These are phyloP conservation scores for Dynastes hyllus DNA, from an alignment of 2,888 invertebrate species.

Conservation along the genomic window DNA sequence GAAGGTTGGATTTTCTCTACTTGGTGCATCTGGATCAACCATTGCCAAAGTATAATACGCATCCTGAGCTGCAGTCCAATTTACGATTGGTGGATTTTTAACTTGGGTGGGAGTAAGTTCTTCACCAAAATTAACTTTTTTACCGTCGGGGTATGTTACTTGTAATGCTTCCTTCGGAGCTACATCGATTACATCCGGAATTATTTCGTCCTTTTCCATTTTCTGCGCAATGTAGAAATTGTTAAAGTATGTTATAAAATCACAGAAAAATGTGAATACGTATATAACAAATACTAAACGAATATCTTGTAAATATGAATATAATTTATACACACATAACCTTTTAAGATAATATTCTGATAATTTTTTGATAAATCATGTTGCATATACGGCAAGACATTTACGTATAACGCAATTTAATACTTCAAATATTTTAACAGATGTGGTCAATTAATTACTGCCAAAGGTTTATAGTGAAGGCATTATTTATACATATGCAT, in stretches of 20 bases:
- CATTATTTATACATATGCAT: no score
- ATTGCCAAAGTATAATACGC: conserved; percentile 55
- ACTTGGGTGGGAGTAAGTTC: conserved; percentile 58
- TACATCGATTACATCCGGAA: conserved; percentile 66
- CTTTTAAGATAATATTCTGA: not conserved
- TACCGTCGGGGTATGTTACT: conserved; percentile 51
- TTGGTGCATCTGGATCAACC: conserved; percentile 85
- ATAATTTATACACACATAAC: not conserved
- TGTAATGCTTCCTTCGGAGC: conserved; percentile 59
- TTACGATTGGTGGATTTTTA: conserved; percentile 55
- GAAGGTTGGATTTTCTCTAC: conserved; percentile 77
- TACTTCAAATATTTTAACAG: not conserved
- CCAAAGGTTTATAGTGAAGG: no score
- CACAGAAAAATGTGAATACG: not conserved
- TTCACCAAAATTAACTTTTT: conserved; percentile 55
- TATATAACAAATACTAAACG: not conserved
- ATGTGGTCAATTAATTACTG: no score
- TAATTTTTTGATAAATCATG: not conserved
- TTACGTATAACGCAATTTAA: not conserved
- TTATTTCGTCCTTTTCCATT: conserved; percentile 64
- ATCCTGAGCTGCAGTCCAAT: conserved; percentile 48
- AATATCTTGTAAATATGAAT: not conserved
- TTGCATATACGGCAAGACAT: not conserved
- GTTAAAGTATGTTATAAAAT: not conserved
- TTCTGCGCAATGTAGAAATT: conserved; percentile 47